These are phyloP conservation scores for Erpobdella octoculata DNA, from an alignment of 2,888 invertebrate species.

Conservation along the genomic window DNA sequence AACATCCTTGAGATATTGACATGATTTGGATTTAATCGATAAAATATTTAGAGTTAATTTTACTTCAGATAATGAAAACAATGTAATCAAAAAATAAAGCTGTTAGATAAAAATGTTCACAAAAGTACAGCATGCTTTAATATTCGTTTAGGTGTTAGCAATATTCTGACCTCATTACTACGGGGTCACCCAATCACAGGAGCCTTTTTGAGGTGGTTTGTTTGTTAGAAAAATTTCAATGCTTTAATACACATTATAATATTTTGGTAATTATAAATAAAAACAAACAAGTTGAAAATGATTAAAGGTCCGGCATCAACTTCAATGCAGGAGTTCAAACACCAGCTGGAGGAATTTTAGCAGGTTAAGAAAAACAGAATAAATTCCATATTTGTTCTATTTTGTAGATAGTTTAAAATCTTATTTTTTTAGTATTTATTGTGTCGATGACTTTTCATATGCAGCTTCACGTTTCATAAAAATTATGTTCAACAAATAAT, in stretches of 20 bases:
- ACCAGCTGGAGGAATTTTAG: conserved; percentile 23
- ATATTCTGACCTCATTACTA: conserved; percentile 25
- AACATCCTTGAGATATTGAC: background rate
- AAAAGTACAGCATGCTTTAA: background rate
- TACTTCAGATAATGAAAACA: too few species aligned
- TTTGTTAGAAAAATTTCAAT: too few species aligned
- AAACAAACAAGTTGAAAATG: background rate
- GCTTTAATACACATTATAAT: too few species aligned
- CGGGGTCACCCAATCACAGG: conserved; percentile 28
- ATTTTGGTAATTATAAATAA: background rate
- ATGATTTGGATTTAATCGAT: conserved; percentile 23
- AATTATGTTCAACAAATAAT: too few species aligned
- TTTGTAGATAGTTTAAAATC: too few species aligned
- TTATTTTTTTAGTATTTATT: too few species aligned
- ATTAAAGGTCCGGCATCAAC: conserved; percentile 26
- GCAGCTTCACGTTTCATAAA: too few species aligned
- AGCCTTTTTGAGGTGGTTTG: conserved; percentile 20
- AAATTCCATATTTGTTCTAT: background rate
- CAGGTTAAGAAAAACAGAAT: conserved; percentile 1
- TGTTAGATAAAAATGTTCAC: too few species aligned
- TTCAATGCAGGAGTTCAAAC: conserved; percentile 29
- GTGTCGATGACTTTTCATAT: too few species aligned
- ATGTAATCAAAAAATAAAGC: too few species aligned
- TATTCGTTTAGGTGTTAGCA: conserved; percentile 19
- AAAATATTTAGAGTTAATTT: too few species aligned